These are phyloP conservation scores for Buceros bicornis DNA, from an alignment of 2,797 vertebrate genomes.

Conservation along the genomic window DNA sequence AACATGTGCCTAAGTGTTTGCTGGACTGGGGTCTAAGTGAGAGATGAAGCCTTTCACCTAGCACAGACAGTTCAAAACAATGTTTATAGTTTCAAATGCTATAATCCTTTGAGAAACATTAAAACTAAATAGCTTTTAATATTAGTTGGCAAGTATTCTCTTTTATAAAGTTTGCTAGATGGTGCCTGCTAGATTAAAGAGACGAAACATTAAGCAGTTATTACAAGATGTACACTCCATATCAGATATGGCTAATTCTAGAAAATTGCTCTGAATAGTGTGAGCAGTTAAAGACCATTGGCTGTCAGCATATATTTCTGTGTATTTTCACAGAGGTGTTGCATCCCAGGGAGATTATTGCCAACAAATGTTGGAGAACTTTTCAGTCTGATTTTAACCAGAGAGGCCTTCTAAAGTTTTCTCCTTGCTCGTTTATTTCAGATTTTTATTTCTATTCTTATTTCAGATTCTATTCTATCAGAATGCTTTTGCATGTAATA, in stretches of 20 bases:
- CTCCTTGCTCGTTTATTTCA: background rate
- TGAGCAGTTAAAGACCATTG: background rate
- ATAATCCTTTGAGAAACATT: constrained; percentile 62
- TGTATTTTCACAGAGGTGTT: background rate
- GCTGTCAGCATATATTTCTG: background rate
- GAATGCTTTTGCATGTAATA: background rate
- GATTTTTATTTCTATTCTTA: background rate
- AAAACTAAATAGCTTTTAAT: constrained; percentile 64
- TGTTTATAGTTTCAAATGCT: constrained; percentile 67
- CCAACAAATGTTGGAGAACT: background rate
- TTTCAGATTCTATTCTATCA: no score
- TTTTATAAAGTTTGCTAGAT: constrained; percentile 42
- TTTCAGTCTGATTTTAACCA: background rate
- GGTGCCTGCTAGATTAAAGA: constrained; percentile 47
- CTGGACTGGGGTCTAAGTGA: constrained; percentile 51
- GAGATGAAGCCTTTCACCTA: constrained; percentile 71
- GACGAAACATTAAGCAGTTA: constrained; percentile 22
- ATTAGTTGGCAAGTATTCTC: constrained; percentile 51
- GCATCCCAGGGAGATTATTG: background rate
- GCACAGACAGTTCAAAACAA: constrained; percentile 63
- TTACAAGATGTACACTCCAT: background rate
- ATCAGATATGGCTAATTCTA: constrained; percentile 16
- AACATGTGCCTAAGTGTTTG: constrained; percentile 55
- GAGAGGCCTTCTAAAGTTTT: background rate
- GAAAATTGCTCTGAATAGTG: background rate